phyloP scores from a whole-genome alignment of 1,140 invertebrate species.

The Apis florea region DNA sequence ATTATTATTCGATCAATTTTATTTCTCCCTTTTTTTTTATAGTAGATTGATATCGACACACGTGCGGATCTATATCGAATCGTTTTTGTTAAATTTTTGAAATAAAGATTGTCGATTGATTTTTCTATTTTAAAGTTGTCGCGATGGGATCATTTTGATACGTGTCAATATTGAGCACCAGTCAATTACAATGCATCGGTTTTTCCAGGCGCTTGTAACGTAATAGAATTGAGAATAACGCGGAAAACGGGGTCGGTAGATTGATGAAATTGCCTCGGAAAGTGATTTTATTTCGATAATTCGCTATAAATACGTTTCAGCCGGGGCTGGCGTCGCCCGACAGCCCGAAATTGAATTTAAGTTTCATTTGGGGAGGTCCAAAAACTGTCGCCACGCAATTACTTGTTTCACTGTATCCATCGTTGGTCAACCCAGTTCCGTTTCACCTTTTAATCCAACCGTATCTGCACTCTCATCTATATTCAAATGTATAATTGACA shows the following conservation, averaged over 20 bases:
- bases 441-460: constrained; percentile 37
- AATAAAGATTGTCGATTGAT: background rate
- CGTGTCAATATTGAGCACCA: background rate
- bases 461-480: constrained; percentile 15
- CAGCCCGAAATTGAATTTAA: constrained; percentile 38
- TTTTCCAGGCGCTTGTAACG: background rate
- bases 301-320: constrained; percentile 40
- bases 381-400: constrained; percentile 40
- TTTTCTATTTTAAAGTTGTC: too few species aligned
- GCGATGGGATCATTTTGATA: background rate
- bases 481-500: constrained; percentile 21
- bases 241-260: background rate
- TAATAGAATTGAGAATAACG: constrained; percentile 7
- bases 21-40: too few species aligned
- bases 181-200: background rate
- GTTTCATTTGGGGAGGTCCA: constrained; percentile 28
- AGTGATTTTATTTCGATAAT: constrained; percentile 52
- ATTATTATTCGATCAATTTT: too few species aligned
- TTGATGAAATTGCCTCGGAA: constrained; percentile 35
- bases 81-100: background rate
- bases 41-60: too few species aligned
- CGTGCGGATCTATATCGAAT: too few species aligned
- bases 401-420: background rate
- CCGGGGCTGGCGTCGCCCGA: background rate
- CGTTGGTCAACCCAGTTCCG: constrained; percentile 30